Conservation (phyloP, 1,140 invertebrate species). For the Ericerus pela region DNA sequence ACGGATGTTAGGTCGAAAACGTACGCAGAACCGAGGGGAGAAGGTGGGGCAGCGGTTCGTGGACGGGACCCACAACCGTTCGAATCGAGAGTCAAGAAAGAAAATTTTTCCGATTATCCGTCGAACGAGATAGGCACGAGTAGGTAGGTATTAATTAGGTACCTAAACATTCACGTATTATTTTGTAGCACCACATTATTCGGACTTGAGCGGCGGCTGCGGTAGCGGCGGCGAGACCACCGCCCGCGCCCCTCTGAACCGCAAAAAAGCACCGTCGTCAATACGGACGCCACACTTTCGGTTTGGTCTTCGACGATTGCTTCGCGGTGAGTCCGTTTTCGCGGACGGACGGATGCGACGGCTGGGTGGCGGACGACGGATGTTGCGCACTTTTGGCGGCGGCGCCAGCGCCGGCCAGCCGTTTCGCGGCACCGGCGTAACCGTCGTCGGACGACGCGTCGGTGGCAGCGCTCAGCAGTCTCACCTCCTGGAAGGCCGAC, state of each 20-base stretch:
- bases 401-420: background rate
- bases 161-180: too few relatives aligned
- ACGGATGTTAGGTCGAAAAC: too few relatives aligned
- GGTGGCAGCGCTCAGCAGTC: too few relatives aligned
- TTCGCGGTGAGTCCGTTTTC: background rate
- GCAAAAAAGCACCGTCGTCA: background rate
- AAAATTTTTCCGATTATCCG: too few relatives aligned
- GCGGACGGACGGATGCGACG: background rate
- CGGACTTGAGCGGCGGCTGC: too few relatives aligned
- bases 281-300: slow-evolving; percentile 3
- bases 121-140: too few relatives aligned
- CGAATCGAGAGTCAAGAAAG: too few relatives aligned
- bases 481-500: slow-evolving; percentile 1
- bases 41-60: too few relatives aligned
- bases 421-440: background rate
- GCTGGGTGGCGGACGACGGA: background rate
- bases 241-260: background rate
- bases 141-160: too few relatives aligned
- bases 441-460: background rate
- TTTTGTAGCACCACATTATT: too few relatives aligned
- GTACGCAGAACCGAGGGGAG: too few relatives aligned
- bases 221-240: background rate
- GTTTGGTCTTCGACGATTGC: background rate
- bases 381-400: background rate
- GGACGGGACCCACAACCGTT: too few relatives aligned